Percentiles rank a stretch among this genome's conserved stretches.
Evolutionary conservation across 1,140 invertebrate species (phyloP).

Genomic region (Cydia strobilella): DNA sequence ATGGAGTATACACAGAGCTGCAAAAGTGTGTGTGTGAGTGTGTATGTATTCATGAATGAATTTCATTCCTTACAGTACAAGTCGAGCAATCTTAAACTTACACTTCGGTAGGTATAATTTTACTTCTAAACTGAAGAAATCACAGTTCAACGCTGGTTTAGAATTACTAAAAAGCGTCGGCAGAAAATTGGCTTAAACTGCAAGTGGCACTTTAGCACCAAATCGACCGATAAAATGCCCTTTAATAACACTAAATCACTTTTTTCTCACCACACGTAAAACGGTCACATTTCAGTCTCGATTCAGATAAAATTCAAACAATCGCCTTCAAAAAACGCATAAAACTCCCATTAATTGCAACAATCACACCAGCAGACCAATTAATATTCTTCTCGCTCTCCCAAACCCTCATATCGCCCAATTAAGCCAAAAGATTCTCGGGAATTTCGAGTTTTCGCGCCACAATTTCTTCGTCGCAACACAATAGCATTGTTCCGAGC

Average conservation of each 20-base stretch:
- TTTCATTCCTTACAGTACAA: too few species aligned
- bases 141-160: neutral
- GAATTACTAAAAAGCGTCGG: neutral
- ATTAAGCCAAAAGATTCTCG: conserved; percentile 19
- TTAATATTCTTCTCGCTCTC: conserved; percentile 25
- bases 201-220: neutral
- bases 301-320: neutral
- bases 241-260: conserved; percentile 9
- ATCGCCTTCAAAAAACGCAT: conserved; percentile 15
- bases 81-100: too few species aligned
- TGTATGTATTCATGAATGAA: too few species aligned
- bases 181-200: neutral
- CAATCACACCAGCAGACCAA: conserved; percentile 8
- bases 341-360: conserved; percentile 9
- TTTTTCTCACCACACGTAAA: neutral
- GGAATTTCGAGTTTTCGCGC: conserved; percentile 19
- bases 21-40: too few species aligned
- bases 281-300: conserved; percentile 3
- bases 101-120: too few species aligned
- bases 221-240: neutral
- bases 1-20: too few species aligned
- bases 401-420: conserved; percentile 11
- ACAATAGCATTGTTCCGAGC: conserved; percentile 23
- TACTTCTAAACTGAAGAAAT: too few species aligned
- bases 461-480: conserved; percentile 15